phyloP scores from a whole-genome alignment of 2,113 vertebrate genomes.

The Microtus richardsoni region DNA sequence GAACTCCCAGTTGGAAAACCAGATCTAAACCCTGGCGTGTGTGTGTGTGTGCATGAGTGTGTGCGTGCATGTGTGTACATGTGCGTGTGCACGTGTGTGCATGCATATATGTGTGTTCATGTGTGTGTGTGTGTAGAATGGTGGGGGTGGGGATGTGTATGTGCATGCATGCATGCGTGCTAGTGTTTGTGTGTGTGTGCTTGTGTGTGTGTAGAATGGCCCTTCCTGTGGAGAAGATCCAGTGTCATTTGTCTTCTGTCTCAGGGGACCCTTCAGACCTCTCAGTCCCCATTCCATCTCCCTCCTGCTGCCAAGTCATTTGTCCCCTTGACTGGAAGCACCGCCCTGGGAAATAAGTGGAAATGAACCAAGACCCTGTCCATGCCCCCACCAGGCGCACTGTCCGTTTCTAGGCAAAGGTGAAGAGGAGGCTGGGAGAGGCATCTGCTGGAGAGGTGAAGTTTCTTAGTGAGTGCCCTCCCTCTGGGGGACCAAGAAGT shows the following conservation, averaged over 20 bases:
- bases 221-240: background rate
- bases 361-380: background rate
- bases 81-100: too few relatives aligned
- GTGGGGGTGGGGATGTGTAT: too few relatives aligned
- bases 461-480: background rate
- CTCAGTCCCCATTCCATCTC: background rate
- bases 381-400: accelerated
- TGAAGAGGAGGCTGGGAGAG: background rate
- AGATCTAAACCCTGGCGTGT: background rate
- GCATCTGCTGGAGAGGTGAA: too few relatives aligned
- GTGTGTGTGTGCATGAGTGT: too few relatives aligned
- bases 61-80: too few relatives aligned
- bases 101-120: too few relatives aligned
- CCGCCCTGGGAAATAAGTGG: slow-evolving; percentile 50
- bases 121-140: too few relatives aligned
- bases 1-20: background rate
- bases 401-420: background rate
- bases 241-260: background rate
- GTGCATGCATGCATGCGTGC: too few relatives aligned
- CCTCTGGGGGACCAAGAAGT: background rate
- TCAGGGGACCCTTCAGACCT: background rate
- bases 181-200: background rate
- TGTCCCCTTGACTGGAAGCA: slow-evolving; percentile 46
- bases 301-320: slow-evolving; percentile 12
- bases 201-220: background rate